Percentiles rank a stretch among this genome's conserved stretches.
Conservation (phyloP, 2,888 invertebrate genomes). For the Callosobruchus maculatus region DNA sequence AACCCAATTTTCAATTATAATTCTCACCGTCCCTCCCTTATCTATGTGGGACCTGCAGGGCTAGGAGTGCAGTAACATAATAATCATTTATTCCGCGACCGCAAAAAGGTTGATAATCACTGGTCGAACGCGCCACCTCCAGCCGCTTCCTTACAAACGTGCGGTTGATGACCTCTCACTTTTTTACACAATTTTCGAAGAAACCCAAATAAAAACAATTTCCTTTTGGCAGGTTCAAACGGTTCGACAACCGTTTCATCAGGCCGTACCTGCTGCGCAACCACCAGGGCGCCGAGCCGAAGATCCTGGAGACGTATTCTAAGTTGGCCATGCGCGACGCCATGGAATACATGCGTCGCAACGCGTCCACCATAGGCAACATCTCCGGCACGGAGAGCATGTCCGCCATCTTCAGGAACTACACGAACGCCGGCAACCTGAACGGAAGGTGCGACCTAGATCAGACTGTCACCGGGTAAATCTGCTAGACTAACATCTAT, state of each 20-base stretch:
- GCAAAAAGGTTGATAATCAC: too few species aligned
- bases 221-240: constrained; percentile 91
- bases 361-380: constrained; percentile 81
- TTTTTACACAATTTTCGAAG: too few species aligned
- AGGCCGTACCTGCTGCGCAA: constrained; percentile 83
- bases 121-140: too few species aligned
- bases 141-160: too few species aligned
- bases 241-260: constrained; percentile 91
- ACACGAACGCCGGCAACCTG: constrained; percentile 76
- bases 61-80: too few species aligned
- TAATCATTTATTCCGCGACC: too few species aligned
- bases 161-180: too few species aligned
- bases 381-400: constrained; percentile 86
- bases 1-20: too few species aligned
- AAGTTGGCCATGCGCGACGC: constrained; percentile 92
- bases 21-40: too few species aligned
- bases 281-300: constrained; percentile 85
- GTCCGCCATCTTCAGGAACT: constrained; percentile 87
- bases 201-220: too few species aligned
- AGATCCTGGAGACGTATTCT: constrained; percentile 91
- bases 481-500: neutral
- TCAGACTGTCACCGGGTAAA: neutral
- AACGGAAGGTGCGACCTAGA: constrained; percentile 71
- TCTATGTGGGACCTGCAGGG: too few species aligned
- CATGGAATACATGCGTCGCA: constrained; percentile 84